A percentile compares a stretch with the other conserved stretches of the same genome.
phyloP scores from a whole-genome alignment of 1,140 invertebrate genomes.

The Cyclargus thomasi region DNA sequence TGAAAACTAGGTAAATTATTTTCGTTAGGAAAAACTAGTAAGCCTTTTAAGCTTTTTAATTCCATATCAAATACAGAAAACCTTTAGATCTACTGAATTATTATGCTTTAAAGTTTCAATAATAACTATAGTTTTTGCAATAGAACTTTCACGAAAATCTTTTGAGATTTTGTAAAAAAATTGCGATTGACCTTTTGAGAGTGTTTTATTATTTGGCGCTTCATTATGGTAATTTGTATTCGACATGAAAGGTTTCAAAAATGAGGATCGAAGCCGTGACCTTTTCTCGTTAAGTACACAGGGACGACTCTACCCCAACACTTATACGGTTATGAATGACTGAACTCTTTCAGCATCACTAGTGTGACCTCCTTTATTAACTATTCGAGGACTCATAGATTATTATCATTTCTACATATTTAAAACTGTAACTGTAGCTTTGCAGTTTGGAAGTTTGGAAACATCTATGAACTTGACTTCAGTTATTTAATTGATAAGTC shows the following conservation, averaged over 20 bases:
- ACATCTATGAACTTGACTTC: too few species aligned
- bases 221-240: conserved; percentile 15
- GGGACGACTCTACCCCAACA: conserved; percentile 19
- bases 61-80: too few species aligned
- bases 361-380: neutral
- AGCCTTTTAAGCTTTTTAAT: too few species aligned
- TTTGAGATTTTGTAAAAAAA: neutral
- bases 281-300: conserved; percentile 1
- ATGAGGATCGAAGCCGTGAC: conserved; percentile 16
- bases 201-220: neutral
- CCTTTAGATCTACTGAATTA: too few species aligned
- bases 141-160: neutral
- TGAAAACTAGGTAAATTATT: too few species aligned
- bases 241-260: conserved; percentile 14
- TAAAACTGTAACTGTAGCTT: too few species aligned
- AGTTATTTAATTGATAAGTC: too few species aligned
- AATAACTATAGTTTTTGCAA: too few species aligned
- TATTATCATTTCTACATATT: too few species aligned
- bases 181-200: neutral
- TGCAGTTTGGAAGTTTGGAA: too few species aligned
- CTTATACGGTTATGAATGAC: neutral
- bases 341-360: neutral
- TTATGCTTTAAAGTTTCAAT: too few species aligned
- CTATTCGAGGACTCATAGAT: neutral
- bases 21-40: too few species aligned